phyloP scores from a whole-genome alignment of 2,888 invertebrate genomes.

The Microplitis deprimator region DNA sequence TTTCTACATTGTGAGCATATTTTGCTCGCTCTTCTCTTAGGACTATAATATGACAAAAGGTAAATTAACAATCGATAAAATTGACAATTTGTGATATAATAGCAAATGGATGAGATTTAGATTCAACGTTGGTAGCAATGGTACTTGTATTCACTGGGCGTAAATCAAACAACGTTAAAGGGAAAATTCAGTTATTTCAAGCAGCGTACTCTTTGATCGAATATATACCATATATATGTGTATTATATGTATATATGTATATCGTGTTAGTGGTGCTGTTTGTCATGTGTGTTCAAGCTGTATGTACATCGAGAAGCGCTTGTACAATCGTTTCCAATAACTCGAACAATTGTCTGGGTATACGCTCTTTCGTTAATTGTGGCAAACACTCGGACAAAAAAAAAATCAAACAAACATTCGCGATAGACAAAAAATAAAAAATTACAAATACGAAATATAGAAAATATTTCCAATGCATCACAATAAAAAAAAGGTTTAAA shows the following conservation, averaged over 20 bases:
- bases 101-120: background rate
- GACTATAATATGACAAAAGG: background rate
- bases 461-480: no score
- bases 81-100: conserved; percentile 29
- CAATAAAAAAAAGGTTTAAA: background rate
- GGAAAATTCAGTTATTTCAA: background rate
- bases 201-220: background rate
- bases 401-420: background rate
- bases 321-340: conserved; percentile 20
- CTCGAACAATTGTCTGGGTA: conserved; percentile 15
- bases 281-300: background rate
- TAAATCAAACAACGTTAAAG: conserved; percentile 4
- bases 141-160: background rate
- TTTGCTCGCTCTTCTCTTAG: no score
- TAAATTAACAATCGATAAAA: background rate
- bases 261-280: background rate
- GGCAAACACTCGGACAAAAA: background rate
- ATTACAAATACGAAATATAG: background rate
- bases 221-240: background rate
- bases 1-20: no score
- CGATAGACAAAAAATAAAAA: background rate
- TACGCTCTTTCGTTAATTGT: conserved; percentile 18
- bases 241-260: background rate
- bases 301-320: conserved; percentile 1
- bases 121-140: background rate